phyloP scores from a whole-genome alignment of 2,888 invertebrate genomes.

The Ectobius pallidus region DNA sequence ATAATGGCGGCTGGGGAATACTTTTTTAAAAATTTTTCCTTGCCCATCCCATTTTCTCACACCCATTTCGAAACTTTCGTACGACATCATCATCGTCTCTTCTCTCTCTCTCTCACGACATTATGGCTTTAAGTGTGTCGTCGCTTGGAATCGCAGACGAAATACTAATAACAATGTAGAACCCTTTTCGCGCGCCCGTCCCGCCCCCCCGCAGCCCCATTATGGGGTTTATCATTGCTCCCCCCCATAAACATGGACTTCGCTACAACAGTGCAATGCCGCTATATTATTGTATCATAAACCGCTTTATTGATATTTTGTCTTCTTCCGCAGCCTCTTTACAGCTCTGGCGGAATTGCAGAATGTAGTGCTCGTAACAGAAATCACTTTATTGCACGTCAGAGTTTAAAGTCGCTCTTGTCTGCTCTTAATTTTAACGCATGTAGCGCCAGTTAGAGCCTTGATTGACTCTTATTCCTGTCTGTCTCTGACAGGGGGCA shows the following conservation, averaged over 20 bases:
- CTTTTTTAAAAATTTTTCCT: background rate
- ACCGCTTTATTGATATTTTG: conserved; percentile 37
- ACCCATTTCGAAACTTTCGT: background rate
- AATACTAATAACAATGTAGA: conserved; percentile 27
- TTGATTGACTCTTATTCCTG: too few species aligned
- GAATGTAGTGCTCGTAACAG: too few species aligned
- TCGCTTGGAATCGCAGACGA: conserved; percentile 6
- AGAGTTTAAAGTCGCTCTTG: too few species aligned
- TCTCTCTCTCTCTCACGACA: background rate
- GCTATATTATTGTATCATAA: conserved; percentile 33
- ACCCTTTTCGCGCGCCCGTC: background rate
- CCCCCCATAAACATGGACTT: conserved; percentile 9
- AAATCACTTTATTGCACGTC: too few species aligned
- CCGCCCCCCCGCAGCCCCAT: conserved; percentile 10
- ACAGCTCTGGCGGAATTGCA: conserved; percentile 8
- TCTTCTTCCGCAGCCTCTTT: conserved; percentile 23
- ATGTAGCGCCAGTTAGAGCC: too few species aligned
- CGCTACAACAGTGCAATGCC: conserved; percentile 11
- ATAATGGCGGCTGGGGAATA: too few species aligned
- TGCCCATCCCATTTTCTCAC: conserved; percentile 18
- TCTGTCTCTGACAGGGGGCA: too few species aligned
- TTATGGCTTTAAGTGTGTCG: conserved; percentile 14
- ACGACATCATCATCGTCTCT: background rate
- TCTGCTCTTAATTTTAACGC: too few species aligned
- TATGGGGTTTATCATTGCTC: conserved; percentile 23